A percentile compares a stretch with the other conserved stretches of the same genome.
Evolutionary conservation across 64 coral and sea anemone species (phyloP).

Genomic region (Dendronephthya gigantea): DNA sequence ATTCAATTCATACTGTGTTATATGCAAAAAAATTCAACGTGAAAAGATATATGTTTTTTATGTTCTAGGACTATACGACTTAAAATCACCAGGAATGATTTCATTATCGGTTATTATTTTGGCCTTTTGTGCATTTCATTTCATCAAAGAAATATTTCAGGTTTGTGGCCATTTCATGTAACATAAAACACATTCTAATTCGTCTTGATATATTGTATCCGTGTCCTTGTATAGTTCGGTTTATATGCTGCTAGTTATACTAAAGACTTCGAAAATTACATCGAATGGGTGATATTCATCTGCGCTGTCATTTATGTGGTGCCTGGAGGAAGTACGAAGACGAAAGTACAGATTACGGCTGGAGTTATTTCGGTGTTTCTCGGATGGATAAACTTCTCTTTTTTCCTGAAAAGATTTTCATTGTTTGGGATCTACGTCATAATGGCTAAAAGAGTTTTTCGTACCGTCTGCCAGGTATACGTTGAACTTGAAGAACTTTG

Average conservation of each 20-base stretch:
- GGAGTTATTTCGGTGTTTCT: not conserved
- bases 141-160: not conserved
- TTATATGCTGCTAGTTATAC: not conserved
- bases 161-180: not conserved
- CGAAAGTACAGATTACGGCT: not conserved
- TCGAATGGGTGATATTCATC: not conserved
- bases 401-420: not conserved
- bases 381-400: not conserved
- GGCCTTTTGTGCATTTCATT: not conserved
- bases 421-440: slow-evolving; percentile 1
- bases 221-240: not conserved
- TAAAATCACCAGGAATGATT: not conserved
- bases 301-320: not conserved
- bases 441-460: not conserved
- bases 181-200: too few relatives aligned
- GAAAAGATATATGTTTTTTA: not conserved
- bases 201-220: too few relatives aligned
- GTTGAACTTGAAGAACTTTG: too few relatives aligned
- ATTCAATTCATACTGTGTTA: not conserved
- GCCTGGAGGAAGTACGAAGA: not conserved
- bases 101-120: not conserved
- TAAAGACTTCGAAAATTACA: not conserved
- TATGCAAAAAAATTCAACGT: not conserved
- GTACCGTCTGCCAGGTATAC: not conserved
- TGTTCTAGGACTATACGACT: not conserved